Conservation (phyloP, 1,140 invertebrate species). For the Macrotrachela quadricornifera region DNA sequence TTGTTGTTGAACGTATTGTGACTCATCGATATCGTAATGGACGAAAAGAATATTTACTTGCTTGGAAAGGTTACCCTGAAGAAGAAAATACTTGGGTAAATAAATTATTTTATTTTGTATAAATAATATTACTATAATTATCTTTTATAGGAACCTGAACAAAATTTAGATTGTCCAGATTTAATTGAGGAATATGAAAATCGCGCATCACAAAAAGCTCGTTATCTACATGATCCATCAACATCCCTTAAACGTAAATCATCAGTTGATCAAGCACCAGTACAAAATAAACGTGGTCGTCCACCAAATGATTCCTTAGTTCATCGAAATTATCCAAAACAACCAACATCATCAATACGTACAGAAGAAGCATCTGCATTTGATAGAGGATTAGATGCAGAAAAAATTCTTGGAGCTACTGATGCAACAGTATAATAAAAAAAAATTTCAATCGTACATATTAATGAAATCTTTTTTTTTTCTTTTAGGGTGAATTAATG, state of each 20-base stretch:
- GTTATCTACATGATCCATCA: slow-evolving; percentile 3
- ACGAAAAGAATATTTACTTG: slow-evolving; percentile 1
- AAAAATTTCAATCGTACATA: no score
- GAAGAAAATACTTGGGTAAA: slow-evolving; percentile 7
- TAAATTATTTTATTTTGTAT: neutral
- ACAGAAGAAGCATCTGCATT: slow-evolving; percentile 40
- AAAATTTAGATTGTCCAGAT: slow-evolving; percentile 63
- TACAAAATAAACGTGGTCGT: no score
- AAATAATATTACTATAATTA: neutral
- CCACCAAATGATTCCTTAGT: no score
- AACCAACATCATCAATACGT: neutral
- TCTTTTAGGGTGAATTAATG: slow-evolving; percentile 57
- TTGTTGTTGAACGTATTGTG: slow-evolving; percentile 63
- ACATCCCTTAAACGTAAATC: slow-evolving; percentile 21
- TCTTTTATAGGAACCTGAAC: slow-evolving; percentile 25
- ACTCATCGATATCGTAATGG: neutral
- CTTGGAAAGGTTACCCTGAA: slow-evolving; percentile 8
- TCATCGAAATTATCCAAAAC: no score
- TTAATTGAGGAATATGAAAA: slow-evolving; percentile 72
- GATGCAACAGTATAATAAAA: slow-evolving; percentile 38
- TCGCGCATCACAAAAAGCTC: slow-evolving; percentile 17
- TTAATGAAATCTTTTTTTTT: no score
- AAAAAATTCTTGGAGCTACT: slow-evolving; percentile 80
- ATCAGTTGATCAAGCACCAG: no score
- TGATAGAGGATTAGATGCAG: slow-evolving; percentile 65